Evolutionary conservation across 2,888 invertebrate genomes (phyloP).

Genomic region (Loripinus fragilis): DNA sequence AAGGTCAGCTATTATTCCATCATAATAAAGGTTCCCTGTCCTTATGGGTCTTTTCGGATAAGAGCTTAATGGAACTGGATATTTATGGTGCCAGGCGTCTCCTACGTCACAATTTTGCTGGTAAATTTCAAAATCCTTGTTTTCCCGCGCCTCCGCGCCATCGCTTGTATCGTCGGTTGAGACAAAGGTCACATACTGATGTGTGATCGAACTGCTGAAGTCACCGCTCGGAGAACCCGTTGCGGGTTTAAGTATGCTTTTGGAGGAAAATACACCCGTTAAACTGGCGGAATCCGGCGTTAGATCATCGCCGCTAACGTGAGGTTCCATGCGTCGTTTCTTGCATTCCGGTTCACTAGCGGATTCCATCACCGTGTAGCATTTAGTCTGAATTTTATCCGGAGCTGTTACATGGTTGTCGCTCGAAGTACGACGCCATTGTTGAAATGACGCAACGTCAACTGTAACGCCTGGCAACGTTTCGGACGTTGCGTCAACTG

Average conservation of each 20-base stretch:
- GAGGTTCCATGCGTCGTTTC: conserved; percentile 76
- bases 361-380: conserved; percentile 35
- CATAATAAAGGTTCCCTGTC: conserved; percentile 75
- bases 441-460: background rate
- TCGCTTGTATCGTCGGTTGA: conserved; percentile 36
- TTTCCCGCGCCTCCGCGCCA: conserved; percentile 24
- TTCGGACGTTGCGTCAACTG: too few relatives aligned
- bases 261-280: conserved; percentile 45
- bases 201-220: conserved; percentile 54
- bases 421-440: background rate
- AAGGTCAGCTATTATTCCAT: conserved; percentile 74
- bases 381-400: too few relatives aligned
- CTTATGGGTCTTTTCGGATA: conserved; percentile 68
- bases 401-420: background rate
- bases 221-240: conserved; percentile 70
- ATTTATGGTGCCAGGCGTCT: conserved; percentile 77
- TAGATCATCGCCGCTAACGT: conserved; percentile 73
- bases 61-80: conserved; percentile 72
- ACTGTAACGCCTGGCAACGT: background rate
- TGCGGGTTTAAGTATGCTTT: conserved; percentile 63
- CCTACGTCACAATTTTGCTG: conserved; percentile 75
- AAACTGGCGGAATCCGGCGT: conserved; percentile 58
- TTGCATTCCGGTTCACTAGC: conserved; percentile 66
- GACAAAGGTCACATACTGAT: conserved; percentile 69
- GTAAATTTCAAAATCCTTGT: conserved; percentile 54